Evolutionary conservation across 1,140 invertebrate species (phyloP).

Genomic region (Forficula auricularia): DNA sequence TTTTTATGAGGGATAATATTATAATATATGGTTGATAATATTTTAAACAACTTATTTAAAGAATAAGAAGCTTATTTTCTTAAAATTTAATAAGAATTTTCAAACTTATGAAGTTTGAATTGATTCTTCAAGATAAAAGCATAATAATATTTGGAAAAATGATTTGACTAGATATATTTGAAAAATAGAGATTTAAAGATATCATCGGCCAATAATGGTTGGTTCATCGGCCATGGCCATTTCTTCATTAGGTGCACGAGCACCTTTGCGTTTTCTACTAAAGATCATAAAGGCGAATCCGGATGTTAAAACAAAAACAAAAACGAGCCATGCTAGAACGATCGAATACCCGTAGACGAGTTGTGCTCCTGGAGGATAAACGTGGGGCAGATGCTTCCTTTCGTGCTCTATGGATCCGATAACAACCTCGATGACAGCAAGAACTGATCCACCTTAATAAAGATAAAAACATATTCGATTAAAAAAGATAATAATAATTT

Average conservation of each 20-base stretch:
- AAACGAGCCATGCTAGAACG: constrained; percentile 62
- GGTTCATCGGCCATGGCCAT: constrained; percentile 68
- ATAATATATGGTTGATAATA: too few species aligned
- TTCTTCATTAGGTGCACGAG: constrained; percentile 58
- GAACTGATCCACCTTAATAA: constrained; percentile 42
- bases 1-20: too few species aligned
- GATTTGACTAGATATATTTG: too few species aligned
- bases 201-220: constrained; percentile 61
- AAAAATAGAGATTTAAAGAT: too few species aligned
- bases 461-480: constrained; percentile 11
- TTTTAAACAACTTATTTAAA: too few species aligned
- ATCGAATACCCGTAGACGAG: constrained; percentile 55
- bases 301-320: constrained; percentile 47
- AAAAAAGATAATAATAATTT: not conserved
- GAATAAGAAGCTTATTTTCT: too few species aligned
- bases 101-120: too few species aligned
- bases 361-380: constrained; percentile 46
- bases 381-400: constrained; percentile 39
- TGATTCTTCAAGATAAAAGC: too few species aligned
- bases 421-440: constrained; percentile 66
- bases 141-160: too few species aligned
- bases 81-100: too few species aligned
- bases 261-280: constrained; percentile 47
- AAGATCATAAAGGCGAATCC: constrained; percentile 57
- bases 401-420: constrained; percentile 53